Base-by-base conservation (phyloP, 2,888 invertebrate genomes). In the Theretra japonica region DNA sequence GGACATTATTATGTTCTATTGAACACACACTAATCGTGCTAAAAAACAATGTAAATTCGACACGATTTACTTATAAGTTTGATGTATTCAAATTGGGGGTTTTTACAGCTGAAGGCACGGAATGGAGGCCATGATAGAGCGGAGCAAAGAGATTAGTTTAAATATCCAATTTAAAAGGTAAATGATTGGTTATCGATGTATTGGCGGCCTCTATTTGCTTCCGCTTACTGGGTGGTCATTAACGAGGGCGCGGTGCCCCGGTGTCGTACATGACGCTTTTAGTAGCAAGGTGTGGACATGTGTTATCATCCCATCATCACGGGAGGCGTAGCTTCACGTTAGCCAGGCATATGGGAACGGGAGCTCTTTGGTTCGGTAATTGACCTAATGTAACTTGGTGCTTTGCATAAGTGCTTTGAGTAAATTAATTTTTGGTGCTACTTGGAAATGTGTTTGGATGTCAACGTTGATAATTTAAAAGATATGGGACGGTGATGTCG, bases 211-310 rank as follows among this genome's bases (percentile, higher is more conserved):
- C 65, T 62, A 41, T 53, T 28, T 56, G 69, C 50, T 69, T 56
- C 62, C 56, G 56, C 50, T 69, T 69, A 19, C 15, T 41, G 41
- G 65, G 65, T 65, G 65, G 48, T 65, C 65, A 65, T 59, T 69
- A 69, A 69, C 11, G 48, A 6, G 23, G 33, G 65, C 23, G 28
- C n/a, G 56, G 69, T 19, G 50, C 25, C 17, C 48, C 25, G 28
- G 28, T 48, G 68, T 68, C 69, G 25, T 62, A 62, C 33, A 21
- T 41, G 41, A 53, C 71, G 79, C 80, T 80, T 79, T 81, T 80
- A 84, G 80, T 87, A 86, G 88, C 88, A 79, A 83, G 89, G 90
- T 88, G 88, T 86, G 82, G 76, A 73, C 74, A 71, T 72, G 75
- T 77, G 79, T 78, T 80, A 82, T 82, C 81, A 85, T 85, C 78